Conservation (phyloP, 2,797 vertebrate species). For the Otolemur crassicaudatus region DNA sequence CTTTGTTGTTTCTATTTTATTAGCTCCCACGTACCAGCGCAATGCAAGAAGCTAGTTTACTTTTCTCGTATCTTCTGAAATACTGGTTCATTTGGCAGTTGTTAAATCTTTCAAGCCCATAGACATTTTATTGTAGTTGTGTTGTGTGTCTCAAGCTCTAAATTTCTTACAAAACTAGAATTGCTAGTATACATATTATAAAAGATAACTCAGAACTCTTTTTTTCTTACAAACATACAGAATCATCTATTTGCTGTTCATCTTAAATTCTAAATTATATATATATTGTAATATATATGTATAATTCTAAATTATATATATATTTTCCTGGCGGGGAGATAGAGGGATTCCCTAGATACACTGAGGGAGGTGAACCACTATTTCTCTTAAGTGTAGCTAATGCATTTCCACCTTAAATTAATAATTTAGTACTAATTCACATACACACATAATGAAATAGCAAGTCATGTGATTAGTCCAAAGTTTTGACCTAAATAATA, state of each 20-base stretch:
- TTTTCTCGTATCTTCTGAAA: not conserved
- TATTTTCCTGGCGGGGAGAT: slow-evolving; percentile 13
- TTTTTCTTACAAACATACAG: not conserved
- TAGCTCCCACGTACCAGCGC: not conserved
- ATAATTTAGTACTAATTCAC: slow-evolving; percentile 17
- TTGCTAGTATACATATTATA: not conserved
- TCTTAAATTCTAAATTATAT: slow-evolving; percentile 36
- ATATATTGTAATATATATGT: too few species aligned
- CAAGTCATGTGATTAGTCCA: not conserved
- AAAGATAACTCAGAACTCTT: not conserved
- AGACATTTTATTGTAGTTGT: slow-evolving; percentile 15
- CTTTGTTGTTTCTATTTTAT: slow-evolving; percentile 52
- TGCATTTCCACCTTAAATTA: slow-evolving; percentile 2
- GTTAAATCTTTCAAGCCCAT: slow-evolving; percentile 39
- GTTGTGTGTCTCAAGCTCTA: not conserved
- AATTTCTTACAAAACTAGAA: slow-evolving; percentile 17
- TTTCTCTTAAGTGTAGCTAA: not conserved
- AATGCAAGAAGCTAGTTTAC: not conserved
- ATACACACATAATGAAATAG: not conserved
- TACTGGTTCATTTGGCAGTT: not conserved
- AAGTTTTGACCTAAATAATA: not conserved
- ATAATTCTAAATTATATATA: too few species aligned
- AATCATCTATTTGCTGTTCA: slow-evolving; percentile 27
- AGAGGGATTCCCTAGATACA: not conserved
- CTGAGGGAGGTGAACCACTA: not conserved